Base-by-base conservation (phyloP, 2,113 vertebrate genomes). In the Vulpes vulpes region DNA sequence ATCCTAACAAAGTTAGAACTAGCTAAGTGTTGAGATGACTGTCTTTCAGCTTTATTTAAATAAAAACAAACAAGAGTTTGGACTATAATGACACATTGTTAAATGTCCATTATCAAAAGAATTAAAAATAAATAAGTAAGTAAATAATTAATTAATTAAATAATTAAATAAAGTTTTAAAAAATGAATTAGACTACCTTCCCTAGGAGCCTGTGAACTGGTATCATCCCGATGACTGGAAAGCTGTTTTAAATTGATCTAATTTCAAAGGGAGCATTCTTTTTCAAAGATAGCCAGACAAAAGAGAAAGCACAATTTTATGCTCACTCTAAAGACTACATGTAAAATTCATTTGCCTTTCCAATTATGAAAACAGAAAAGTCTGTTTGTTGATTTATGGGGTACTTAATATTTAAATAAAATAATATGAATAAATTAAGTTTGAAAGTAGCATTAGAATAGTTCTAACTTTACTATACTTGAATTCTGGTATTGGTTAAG, bases 381-480 rank as follows among this genome's bases (percentile, higher is more conserved):
- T 43, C n/a, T 83, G 4, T 82, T 71, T 65, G 20, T 71, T 94
- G 49, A 92, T 85, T 92, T 95, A 94, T 95, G 53, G 88, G 59
- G 73, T 91, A 55, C 32, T 89, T 94, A 88, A 76, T 62, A 65
- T 89, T 96, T 95, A 86, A 93, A 95, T 83, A 94, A 84, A 94
- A 91, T 90, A 81, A 30, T 69, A 67, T 88, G 67, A 92, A 8
- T 62, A 82, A 82, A 55, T 87, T 69, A 88, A 95, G 35, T 74
- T 67, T 93, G 57, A 89, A 89, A 79, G 53, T 19, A 95, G 5
- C 10, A 27, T 69, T 76, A 69, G n/a, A 82, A 67, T 79, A 43
- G 7, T 35, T 69, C 8, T 84, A 85, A 59, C n/a, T 85, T 95
- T 85, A 82, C 93, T 82, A 65, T 73, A 27, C 91, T 93, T 91